Evolutionary conservation across 2,888 invertebrate genomes (phyloP).

Genomic region (Eupithecia vulgata): DNA sequence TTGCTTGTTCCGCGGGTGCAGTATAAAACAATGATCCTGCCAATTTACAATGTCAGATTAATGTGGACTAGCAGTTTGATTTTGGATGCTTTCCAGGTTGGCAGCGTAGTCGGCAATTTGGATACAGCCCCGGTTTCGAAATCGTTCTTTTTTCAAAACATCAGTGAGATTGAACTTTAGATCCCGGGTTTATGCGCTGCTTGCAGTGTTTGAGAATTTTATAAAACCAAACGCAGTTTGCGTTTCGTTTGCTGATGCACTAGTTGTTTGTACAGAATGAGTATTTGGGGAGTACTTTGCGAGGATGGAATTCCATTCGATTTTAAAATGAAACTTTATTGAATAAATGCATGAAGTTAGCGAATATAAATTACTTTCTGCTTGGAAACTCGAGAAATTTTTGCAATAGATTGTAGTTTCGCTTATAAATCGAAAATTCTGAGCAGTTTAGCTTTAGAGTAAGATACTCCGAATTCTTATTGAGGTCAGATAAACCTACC

Average conservation of each 20-base stretch:
- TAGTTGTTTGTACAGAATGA: slow-evolving; percentile 21
- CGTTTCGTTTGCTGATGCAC: slow-evolving; percentile 32
- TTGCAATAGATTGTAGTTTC: background rate
- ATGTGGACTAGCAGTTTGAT: slow-evolving; percentile 59
- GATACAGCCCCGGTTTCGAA: slow-evolving; percentile 52
- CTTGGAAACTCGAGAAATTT: background rate
- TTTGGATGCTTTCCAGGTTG: slow-evolving; percentile 67
- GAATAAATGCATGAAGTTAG: slow-evolving; percentile 22
- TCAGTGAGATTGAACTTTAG: slow-evolving; percentile 51
- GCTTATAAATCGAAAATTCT: slow-evolving; percentile 6
- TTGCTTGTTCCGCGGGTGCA: slow-evolving; percentile 6
- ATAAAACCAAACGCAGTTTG: slow-evolving; percentile 27
- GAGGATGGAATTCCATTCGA: slow-evolving; percentile 16
- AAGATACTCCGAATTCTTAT: slow-evolving; percentile 42
- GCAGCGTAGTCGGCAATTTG: slow-evolving; percentile 65
- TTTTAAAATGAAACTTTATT: slow-evolving; percentile 18
- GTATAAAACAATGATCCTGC: slow-evolving; percentile 62
- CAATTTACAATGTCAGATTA: slow-evolving; percentile 63
- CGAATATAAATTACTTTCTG: slow-evolving; percentile 16
- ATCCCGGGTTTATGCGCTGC: slow-evolving; percentile 44
- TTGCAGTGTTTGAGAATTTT: slow-evolving; percentile 29
- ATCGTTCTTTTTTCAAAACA: slow-evolving; percentile 58
- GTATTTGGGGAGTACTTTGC: slow-evolving; percentile 10
- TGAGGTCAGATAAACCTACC: slow-evolving; percentile 51
- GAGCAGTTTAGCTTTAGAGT: slow-evolving; percentile 6